Conservation (phyloP, 2,113 vertebrate species). For the Onychostruthus taczanowskii region DNA sequence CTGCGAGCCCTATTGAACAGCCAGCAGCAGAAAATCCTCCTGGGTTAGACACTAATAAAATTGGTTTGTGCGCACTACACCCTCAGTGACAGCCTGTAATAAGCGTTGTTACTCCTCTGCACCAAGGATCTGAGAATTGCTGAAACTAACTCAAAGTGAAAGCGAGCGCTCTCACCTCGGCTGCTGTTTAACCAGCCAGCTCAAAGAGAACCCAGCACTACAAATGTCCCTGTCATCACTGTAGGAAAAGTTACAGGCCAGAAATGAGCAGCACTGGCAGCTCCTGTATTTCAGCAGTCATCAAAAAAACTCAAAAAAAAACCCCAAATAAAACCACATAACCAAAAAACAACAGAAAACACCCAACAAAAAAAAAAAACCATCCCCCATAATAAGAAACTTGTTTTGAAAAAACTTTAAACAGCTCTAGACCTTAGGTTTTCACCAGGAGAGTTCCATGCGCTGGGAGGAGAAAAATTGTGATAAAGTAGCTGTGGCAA, state of each 20-base stretch:
- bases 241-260: background rate
- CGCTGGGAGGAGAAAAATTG: background rate
- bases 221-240: background rate
- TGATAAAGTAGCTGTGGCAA: background rate
- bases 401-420: background rate
- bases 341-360: background rate
- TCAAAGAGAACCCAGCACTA: background rate
- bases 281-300: background rate
- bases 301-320: background rate
- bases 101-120: background rate
- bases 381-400: background rate
- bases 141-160: background rate
- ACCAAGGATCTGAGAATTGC: background rate
- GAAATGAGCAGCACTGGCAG: background rate
- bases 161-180: fast-evolving
- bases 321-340: too few relatives aligned
- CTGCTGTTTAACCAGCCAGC: background rate
- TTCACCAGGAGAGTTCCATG: background rate
- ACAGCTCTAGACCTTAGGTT: background rate
- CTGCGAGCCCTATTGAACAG: background rate
- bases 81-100: background rate
- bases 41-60: background rate
- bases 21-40: background rate
- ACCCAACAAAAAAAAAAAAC: background rate
- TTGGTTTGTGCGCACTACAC: background rate